Evolutionary conservation across 1,140 invertebrate species (phyloP), one percentile per base, ranked within the genome.

Genomic region (Drosophila varians): DNA sequence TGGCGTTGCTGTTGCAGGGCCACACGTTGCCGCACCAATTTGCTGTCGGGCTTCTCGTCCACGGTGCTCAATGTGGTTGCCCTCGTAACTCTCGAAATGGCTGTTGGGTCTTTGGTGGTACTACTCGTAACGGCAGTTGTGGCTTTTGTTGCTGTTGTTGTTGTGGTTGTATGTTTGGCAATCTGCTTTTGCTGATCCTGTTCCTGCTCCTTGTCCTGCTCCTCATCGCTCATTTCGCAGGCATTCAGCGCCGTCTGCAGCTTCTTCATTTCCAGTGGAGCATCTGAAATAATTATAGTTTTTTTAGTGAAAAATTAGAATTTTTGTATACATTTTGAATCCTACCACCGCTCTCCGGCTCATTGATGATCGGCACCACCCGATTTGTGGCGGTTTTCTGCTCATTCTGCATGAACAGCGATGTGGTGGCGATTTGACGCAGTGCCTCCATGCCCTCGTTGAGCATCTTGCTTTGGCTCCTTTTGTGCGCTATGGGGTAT

Each of bases 381-480:
- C 90, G 90, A 73, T 86, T 91, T 7, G 65, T 75, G 40, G 70
- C 64, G 19, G 79, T 73, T 47, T 89, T 91, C 62, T 91, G 89
- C 40, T 91, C 90, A 57, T 90, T 91, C 55, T 91, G 90, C 87
- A 91, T 89, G 70, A 91, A 91, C 42, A 91, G 66, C 47, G 90
- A 91, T 40, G 90, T 91, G 21, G 90, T 91, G 38, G 90, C 90
- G n/a, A 91, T 91, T 61, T 91, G 90, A 8, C 90, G 86, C 12
- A 91, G 57, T 53, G 90, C 89, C 74, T 91, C 90, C 84, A 91
- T 91, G 16, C 90, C 90, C 76, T 91, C 90, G 52, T 91, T 91
- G 8, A 91, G 74, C 89, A 91, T 91, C 65, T 91, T 91, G 70
- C 87, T 91, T 70, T 90, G 88, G 38, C 79, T 90, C 40, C 90